These are phyloP conservation scores for Nymphalis c-album DNA, from an alignment of 2,888 invertebrate genomes.

Conservation along the genomic window DNA sequence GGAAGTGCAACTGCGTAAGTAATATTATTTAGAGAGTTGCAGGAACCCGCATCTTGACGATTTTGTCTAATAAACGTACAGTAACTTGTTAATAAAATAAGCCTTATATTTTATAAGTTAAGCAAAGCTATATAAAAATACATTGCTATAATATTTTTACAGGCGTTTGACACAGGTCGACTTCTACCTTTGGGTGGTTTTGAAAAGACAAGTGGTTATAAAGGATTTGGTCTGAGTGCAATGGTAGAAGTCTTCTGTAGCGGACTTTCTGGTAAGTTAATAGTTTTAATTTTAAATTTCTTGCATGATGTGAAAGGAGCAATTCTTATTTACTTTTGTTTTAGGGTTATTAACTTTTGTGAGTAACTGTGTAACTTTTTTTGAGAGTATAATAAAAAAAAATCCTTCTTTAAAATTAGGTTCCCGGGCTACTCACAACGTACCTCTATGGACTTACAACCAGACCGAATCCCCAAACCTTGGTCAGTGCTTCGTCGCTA, in stretches of 20 bases:
- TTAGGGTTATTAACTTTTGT: no score
- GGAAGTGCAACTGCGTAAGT: no score
- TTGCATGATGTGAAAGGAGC: no score
- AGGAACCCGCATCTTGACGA: no score
- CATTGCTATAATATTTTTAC: conserved; percentile 37
- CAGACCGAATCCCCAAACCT: conserved; percentile 85
- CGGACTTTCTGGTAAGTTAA: conserved; percentile 83
- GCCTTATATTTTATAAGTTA: neutral
- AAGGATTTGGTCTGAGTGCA: conserved; percentile 92
- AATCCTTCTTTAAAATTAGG: conserved; percentile 54
- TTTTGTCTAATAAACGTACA: no score
- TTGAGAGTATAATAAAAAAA: no score
- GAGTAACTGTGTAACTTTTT: no score
- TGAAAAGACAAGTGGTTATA: conserved; percentile 90
- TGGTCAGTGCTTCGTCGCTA: conserved; percentile 94
- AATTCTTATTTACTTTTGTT: no score
- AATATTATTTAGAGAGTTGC: no score
- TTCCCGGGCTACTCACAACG: conserved; percentile 84
- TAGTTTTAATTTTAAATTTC: neutral
- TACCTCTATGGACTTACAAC: conserved; percentile 87
- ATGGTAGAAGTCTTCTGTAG: conserved; percentile 94
- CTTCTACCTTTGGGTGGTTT: conserved; percentile 88
- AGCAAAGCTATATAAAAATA: neutral
- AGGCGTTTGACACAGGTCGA: conserved; percentile 81
- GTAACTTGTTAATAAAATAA: neutral